A percentile compares a stretch with the other conserved stretches of the same genome.
Evolutionary conservation across 2,888 invertebrate species (phyloP).

Genomic region (Tridacna gigas): DNA sequence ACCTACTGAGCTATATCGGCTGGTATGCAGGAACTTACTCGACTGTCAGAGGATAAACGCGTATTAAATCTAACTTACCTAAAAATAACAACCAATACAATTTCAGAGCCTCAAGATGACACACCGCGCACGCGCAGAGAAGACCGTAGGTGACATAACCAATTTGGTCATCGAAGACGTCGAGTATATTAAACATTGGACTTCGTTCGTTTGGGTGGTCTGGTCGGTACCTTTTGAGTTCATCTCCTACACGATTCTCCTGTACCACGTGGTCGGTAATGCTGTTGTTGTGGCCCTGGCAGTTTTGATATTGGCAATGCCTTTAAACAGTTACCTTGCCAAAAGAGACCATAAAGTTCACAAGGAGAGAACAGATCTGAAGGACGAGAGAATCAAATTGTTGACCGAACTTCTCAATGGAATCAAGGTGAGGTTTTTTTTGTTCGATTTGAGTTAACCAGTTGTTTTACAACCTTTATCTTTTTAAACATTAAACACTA

Average conservation of each 20-base stretch:
- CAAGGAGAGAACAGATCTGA: conserved; percentile 72
- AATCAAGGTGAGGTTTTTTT: conserved; percentile 80
- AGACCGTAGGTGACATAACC: conserved; percentile 84
- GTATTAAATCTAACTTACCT: too few species aligned
- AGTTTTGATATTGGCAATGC: conserved; percentile 94
- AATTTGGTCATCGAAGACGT: conserved; percentile 84
- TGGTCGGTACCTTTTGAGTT: conserved; percentile 74
- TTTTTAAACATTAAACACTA: too few species aligned
- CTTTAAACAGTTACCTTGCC: conserved; percentile 82
- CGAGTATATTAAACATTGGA: conserved; percentile 75
- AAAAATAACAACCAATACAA: too few species aligned
- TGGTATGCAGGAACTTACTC: too few species aligned
- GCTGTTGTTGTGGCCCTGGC: conserved; percentile 94
- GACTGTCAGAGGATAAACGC: too few species aligned
- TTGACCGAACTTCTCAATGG: conserved; percentile 83
- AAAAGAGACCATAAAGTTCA: conserved; percentile 75
- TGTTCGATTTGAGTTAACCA: too few species aligned
- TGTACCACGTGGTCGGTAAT: conserved; percentile 87
- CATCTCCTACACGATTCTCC: conserved; percentile 85
- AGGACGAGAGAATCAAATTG: conserved; percentile 80
- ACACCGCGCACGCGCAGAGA: conserved; percentile 77
- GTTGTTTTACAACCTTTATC: too few species aligned
- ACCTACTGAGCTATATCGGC: too few species aligned
- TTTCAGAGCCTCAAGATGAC: conserved; percentile 82
- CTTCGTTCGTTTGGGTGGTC: conserved; percentile 69